Base-by-base conservation (phyloP, 2,888 invertebrate genomes). In the Parnassius smintheus region DNA sequence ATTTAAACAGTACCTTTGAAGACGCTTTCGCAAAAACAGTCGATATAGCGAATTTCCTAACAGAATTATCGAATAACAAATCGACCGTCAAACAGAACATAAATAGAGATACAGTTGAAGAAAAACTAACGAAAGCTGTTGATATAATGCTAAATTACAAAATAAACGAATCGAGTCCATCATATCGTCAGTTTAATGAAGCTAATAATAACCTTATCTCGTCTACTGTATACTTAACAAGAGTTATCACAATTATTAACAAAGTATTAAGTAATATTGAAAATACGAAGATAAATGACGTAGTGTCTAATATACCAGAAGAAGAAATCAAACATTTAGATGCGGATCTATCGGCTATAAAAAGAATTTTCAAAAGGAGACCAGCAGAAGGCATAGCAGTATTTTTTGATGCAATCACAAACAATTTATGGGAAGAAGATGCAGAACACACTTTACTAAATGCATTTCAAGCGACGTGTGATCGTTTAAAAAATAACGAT, bases 371-470 rank as follows among this genome's bases (percentile, higher is more conserved):
- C 56, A 87, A 78, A 71, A 78, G 86, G 59, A 78, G 82, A 70
- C 76, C 89, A 3, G 66, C 76, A 0, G 90, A 91, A 51, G 74
- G 77, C 3, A 68, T 88, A 22, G 80, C 80, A 1, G 70, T 89
- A 63, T 82, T 85, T 75, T 91, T 86, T 64, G 91, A 91, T 73
- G 52, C 85, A 2, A 65, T 91, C 63, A 90, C 88, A 51, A 78
- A 87, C 65, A 58, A 83, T 0, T 13, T 90, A 53, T 80, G 82
- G 79, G 12, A 45, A 4, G 35, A 46, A 7, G 55, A 55, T 13
- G 13, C n/a, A n/a, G 54, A 59, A 50, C 55, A 50, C 46, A 58
- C 55, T 18, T 45, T 63, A 11, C 9, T 50, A 0, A 51, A 25
- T 35, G 45, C 55, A 9, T 59, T 90, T 22, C 70, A 77, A 25